These are phyloP conservation scores for Hippocampus kuda DNA, from an alignment of 2,797 vertebrate genomes.

Conservation along the genomic window DNA sequence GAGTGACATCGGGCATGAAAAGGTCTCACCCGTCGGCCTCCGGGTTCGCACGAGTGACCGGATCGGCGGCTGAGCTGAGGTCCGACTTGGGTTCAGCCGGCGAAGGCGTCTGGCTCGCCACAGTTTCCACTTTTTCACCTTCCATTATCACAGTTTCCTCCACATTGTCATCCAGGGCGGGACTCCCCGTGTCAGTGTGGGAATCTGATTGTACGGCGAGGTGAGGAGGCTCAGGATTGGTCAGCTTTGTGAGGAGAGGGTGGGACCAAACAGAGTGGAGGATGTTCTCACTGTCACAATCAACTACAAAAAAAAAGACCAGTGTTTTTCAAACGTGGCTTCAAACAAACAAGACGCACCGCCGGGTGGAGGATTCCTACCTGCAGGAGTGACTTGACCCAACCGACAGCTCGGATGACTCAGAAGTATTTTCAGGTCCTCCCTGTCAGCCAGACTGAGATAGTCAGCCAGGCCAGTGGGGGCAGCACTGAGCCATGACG, in stretches of 20 bases:
- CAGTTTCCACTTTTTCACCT: slow-evolving; percentile 18
- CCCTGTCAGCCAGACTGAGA: slow-evolving; percentile 27
- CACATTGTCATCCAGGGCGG: slow-evolving; percentile 16
- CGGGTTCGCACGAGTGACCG: neutral
- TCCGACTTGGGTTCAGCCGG: slow-evolving; percentile 16
- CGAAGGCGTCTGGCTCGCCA: slow-evolving; percentile 1
- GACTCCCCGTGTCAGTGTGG: neutral
- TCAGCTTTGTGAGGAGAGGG: slow-evolving; percentile 30
- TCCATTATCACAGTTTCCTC: slow-evolving; percentile 31
- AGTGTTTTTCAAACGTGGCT: neutral
- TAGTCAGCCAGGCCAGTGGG: slow-evolving; percentile 36
- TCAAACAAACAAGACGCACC: neutral
- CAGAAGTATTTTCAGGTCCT: slow-evolving; percentile 40
- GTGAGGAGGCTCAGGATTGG: slow-evolving; percentile 13
- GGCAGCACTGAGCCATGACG: slow-evolving; percentile 36
- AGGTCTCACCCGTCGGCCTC: slow-evolving; percentile 28
- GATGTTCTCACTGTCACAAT: slow-evolving; percentile 25
- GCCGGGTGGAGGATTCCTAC: slow-evolving; percentile 13
- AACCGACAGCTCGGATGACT: slow-evolving; percentile 35
- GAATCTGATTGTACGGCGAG: slow-evolving; percentile 1
- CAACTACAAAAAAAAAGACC: slow-evolving; percentile 15
- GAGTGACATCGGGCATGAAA: neutral
- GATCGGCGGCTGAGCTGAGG: slow-evolving; percentile 1
- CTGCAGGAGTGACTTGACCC: slow-evolving; percentile 18
- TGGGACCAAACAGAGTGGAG: slow-evolving; percentile 47